A percentile compares a stretch with the other conserved stretches of the same genome.
phyloP scores from a whole-genome alignment of 1,140 invertebrate genomes.

The Bombus confusus region DNA sequence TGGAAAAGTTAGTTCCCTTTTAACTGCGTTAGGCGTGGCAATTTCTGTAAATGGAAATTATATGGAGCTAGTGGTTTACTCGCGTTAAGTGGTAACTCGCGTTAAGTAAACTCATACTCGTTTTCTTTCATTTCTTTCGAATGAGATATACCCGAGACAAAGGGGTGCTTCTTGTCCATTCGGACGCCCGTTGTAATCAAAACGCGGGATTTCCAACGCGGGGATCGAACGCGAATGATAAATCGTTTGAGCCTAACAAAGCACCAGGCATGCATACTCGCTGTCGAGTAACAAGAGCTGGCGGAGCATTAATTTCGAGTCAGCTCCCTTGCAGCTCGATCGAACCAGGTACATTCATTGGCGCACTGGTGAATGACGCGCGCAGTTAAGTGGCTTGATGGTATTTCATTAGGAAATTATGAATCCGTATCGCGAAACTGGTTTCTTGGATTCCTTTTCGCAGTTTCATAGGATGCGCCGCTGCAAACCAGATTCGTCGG shows the following conservation, averaged over 20 bases:
- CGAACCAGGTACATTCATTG: constrained; percentile 30
- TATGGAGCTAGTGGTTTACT: no score
- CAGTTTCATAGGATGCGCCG: neutral
- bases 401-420: constrained; percentile 38
- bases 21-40: neutral
- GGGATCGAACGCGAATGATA: constrained; percentile 37
- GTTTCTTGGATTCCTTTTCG: neutral
- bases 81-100: neutral
- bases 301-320: constrained; percentile 46
- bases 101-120: neutral
- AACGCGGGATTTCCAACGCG: neutral
- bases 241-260: constrained; percentile 39
- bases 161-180: neutral
- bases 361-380: constrained; percentile 9
- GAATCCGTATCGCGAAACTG: neutral
- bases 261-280: neutral
- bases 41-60: constrained; percentile 8
- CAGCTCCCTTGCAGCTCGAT: constrained; percentile 27
- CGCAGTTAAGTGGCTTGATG: constrained; percentile 26
- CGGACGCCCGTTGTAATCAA: neutral
- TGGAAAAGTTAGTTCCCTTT: neutral
- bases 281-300: neutral
- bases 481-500: no score
- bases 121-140: no score
- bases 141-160: neutral